A percentile compares a stretch with the other conserved stretches of the same genome.
phyloP scores from a whole-genome alignment of 2,113 vertebrate genomes.

The Bagarius yarrelli region DNA sequence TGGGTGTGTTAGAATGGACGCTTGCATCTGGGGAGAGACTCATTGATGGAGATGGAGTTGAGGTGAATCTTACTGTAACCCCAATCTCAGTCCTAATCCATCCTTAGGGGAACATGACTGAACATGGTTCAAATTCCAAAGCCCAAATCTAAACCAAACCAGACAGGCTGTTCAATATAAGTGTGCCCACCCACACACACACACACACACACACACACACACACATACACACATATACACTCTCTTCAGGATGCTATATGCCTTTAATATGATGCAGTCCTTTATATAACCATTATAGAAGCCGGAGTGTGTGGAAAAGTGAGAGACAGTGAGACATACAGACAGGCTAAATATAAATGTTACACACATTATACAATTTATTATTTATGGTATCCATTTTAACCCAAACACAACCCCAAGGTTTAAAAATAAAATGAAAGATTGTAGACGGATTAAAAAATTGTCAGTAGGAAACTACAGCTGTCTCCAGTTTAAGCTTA shows the following conservation, averaged over 20 bases:
- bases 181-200: neutral
- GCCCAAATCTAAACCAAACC: conserved; percentile 44
- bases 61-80: conserved; percentile 55
- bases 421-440: neutral
- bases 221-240: neutral
- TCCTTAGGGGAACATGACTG: conserved; percentile 53
- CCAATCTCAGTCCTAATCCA: conserved; percentile 56
- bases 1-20: neutral
- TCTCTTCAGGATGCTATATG: neutral
- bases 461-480: neutral
- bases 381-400: neutral
- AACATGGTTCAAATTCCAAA: conserved; percentile 52
- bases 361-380: neutral
- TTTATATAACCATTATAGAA: conserved; percentile 2
- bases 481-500: neutral
- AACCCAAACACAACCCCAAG: neutral
- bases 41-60: conserved; percentile 41
- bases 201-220: conserved; percentile 5
- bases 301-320: neutral
- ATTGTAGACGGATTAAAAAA: neutral
- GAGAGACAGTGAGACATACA: neutral
- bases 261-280: neutral
- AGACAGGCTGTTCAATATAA: conserved; percentile 18
- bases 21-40: conserved; percentile 28
- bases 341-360: too few species aligned